These are phyloP conservation scores for Drosophila littoralis DNA, from an alignment of 1,140 invertebrate species.

Conservation along the genomic window DNA sequence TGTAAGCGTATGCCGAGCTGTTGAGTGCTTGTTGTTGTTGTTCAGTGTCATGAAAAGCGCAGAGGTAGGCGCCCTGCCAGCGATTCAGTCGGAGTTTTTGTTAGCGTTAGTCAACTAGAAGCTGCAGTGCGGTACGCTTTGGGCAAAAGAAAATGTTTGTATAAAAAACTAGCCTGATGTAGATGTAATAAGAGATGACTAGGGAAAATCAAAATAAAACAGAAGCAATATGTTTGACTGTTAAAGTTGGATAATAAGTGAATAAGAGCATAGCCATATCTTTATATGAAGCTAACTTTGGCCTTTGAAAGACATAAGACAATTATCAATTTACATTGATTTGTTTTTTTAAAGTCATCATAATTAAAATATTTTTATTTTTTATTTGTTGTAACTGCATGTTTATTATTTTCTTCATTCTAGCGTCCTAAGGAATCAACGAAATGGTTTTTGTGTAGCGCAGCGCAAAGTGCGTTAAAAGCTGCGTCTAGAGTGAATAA, in stretches of 20 bases:
- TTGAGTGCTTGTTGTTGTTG: conserved; percentile 17
- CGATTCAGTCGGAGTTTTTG: neutral
- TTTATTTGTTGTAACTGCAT: no score
- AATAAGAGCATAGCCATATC: no score
- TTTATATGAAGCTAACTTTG: no score
- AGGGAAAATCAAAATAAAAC: neutral
- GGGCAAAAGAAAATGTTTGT: no score
- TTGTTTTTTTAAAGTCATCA: neutral
- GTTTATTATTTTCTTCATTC: neutral
- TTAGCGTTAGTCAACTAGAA: neutral
- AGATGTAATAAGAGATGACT: neutral
- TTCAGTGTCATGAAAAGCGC: conserved; percentile 1
- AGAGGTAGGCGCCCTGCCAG: neutral
- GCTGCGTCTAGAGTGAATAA: conserved; percentile 73
- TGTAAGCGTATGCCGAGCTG: conserved; percentile 21
- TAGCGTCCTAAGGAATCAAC: neutral
- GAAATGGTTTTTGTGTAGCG: conserved; percentile 29
- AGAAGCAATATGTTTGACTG: no score
- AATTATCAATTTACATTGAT: no score
- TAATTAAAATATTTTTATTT: neutral
- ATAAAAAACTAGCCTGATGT: neutral
- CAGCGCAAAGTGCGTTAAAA: conserved; percentile 51
- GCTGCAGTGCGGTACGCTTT: neutral
- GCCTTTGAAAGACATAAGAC: no score
- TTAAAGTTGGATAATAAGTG: no score